phyloP scores from a whole-genome alignment of 1,140 invertebrate genomes.

The Arion vulgaris region DNA sequence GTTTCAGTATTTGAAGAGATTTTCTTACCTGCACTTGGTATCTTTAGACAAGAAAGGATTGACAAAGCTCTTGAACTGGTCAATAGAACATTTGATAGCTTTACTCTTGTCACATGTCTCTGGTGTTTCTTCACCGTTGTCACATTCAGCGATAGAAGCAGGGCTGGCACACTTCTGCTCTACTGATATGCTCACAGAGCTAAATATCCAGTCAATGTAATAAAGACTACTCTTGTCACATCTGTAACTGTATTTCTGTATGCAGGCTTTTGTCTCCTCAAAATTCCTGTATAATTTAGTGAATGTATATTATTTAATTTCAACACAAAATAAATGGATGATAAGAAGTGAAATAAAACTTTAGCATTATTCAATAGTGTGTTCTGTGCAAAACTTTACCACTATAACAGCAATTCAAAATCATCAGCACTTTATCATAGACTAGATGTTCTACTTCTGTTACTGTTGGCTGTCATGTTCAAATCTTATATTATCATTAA shows the following conservation, averaged over 20 bases:
- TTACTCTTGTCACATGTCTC: not conserved
- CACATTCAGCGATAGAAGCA: not conserved
- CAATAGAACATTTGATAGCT: constrained; percentile 21
- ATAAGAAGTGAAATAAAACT: too few species aligned
- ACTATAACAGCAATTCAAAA: too few species aligned
- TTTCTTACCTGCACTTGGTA: constrained; percentile 30
- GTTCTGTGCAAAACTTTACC: too few species aligned
- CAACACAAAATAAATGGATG: too few species aligned
- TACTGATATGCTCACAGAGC: not conserved
- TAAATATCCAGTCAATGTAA: not conserved
- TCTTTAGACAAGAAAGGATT: not conserved
- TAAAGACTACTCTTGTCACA: constrained; percentile 15
- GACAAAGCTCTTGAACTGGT: not conserved
- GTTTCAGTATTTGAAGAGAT: too few species aligned
- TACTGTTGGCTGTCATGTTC: too few species aligned
- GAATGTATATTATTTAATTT: not conserved
- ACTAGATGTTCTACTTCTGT: too few species aligned
- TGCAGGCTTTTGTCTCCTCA: constrained; percentile 25
- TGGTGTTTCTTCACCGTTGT: not conserved
- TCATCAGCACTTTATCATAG: too few species aligned
- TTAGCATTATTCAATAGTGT: too few species aligned
- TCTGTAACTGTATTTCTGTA: constrained; percentile 32
- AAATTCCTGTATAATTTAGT: constrained; percentile 20
- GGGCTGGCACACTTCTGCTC: not conserved
- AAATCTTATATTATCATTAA: too few species aligned